Percentiles rank a stretch among this genome's conserved stretches.
Conservation (phyloP, 92 coral and sea anemone species). For the Bergia sp. region DNA sequence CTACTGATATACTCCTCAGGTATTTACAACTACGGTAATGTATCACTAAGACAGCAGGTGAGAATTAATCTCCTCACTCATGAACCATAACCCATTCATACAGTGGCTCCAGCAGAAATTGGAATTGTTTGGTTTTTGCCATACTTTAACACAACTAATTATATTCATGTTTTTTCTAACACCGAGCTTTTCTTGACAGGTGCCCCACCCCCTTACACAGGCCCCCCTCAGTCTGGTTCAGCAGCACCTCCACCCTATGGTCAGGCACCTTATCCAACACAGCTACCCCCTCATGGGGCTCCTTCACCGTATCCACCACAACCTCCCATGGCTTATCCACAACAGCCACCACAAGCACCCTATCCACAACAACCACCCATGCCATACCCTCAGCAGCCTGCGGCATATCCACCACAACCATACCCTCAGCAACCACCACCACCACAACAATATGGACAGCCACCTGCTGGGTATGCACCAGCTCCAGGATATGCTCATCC, state of each 20-base stretch:
- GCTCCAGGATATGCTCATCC: slow-evolving; percentile 65
- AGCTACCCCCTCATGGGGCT: slow-evolving; percentile 21
- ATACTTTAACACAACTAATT: background rate
- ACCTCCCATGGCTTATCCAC: slow-evolving; percentile 68
- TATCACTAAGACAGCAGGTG: too few species aligned
- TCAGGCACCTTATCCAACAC: slow-evolving; percentile 38
- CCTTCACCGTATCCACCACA: slow-evolving; percentile 54
- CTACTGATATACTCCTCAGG: too few species aligned
- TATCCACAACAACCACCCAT: slow-evolving; percentile 59
- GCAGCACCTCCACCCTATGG: slow-evolving; percentile 21
- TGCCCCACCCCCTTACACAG: slow-evolving; percentile 31
- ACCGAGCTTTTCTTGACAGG: slow-evolving; percentile 30
- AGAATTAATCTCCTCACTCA: too few species aligned
- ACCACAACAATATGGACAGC: slow-evolving; percentile 46
- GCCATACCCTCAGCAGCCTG: slow-evolving; percentile 60
- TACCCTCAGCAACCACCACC: slow-evolving; percentile 69
- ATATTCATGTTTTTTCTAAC: background rate
- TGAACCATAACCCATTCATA: too few species aligned
- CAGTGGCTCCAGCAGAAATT: background rate
- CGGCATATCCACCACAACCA: slow-evolving; percentile 60
- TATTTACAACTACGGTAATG: too few species aligned
- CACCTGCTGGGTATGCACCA: slow-evolving; percentile 40
- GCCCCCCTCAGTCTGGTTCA: background rate
- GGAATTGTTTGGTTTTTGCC: background rate
- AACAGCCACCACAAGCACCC: slow-evolving; percentile 52